phyloP scores from a whole-genome alignment of 2,888 invertebrate genomes.

The Pammene fasciana region DNA sequence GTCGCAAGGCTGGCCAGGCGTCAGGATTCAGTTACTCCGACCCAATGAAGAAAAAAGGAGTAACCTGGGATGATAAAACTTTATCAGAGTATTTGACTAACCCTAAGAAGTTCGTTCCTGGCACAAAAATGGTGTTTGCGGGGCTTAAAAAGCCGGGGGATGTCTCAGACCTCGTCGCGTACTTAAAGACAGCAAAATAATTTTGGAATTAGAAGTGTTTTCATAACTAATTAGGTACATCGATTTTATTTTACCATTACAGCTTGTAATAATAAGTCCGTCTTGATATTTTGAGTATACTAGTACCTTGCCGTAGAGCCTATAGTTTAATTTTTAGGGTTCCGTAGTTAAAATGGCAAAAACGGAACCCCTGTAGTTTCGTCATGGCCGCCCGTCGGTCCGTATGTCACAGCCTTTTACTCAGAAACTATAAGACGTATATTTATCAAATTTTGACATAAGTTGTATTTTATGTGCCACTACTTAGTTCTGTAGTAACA shows the following conservation, averaged over 20 bases:
- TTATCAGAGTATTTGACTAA: slow-evolving; percentile 8
- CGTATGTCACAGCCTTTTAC: too few relatives aligned
- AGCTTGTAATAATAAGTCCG: background rate
- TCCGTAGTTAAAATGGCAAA: too few relatives aligned
- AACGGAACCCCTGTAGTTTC: too few relatives aligned
- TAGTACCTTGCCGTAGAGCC: too few relatives aligned
- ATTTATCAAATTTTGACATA: too few relatives aligned
- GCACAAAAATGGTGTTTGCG: slow-evolving; percentile 25
- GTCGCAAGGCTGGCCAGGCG: background rate
- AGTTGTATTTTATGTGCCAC: too few relatives aligned
- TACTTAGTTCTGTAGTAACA: too few relatives aligned
- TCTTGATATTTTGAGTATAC: too few relatives aligned
- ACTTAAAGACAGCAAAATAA: background rate
- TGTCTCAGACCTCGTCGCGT: background rate
- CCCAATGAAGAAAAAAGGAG: slow-evolving; percentile 15
- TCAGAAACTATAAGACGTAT: too few relatives aligned
- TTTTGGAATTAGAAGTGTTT: background rate
- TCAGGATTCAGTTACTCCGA: slow-evolving; percentile 8
- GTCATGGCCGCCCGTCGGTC: too few relatives aligned
- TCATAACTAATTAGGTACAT: background rate
- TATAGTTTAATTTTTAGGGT: too few relatives aligned
- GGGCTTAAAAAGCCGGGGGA: slow-evolving; percentile 9
- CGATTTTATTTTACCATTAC: background rate
- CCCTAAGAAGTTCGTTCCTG: slow-evolving; percentile 17
- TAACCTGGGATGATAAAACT: slow-evolving; percentile 4